Conservation (phyloP, 2,797 vertebrate species). For the Pelochelys cantorii region DNA sequence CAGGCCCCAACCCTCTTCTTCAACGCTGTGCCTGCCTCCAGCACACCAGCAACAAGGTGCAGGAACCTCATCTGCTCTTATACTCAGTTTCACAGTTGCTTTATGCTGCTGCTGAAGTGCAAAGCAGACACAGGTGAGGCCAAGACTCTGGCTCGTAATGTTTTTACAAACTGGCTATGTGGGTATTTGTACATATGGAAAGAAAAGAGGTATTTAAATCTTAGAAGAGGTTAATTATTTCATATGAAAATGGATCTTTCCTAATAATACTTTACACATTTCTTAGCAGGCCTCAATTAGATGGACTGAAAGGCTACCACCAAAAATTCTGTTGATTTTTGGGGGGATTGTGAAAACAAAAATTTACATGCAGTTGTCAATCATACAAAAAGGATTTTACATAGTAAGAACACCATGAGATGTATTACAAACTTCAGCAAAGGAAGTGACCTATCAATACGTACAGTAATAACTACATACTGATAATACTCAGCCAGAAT, state of each 20-base stretch:
- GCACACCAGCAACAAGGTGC: conserved; percentile 23
- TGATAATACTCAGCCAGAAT: neutral
- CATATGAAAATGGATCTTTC: neutral
- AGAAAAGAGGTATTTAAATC: conserved; percentile 41
- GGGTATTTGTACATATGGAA: conserved; percentile 37
- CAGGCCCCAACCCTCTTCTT: conserved; percentile 53
- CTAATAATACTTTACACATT: neutral
- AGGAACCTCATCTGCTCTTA: conserved; percentile 45
- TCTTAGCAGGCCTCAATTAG: neutral
- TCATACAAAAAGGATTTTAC: neutral
- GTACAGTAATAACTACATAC: neutral
- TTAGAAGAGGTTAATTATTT: conserved; percentile 34
- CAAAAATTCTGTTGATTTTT: neutral
- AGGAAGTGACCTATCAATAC: neutral
- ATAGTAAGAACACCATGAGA: neutral
- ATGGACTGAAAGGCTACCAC: conserved; percentile 1
- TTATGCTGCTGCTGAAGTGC: neutral
- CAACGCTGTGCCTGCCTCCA: neutral
- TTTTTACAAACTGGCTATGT: neutral
- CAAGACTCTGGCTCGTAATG: conserved; percentile 3
- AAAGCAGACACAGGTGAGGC: conserved; percentile 16
- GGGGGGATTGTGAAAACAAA: neutral
- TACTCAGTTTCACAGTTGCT: conserved; percentile 15
- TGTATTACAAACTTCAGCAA: neutral
- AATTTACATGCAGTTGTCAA: neutral